Evolutionary conservation across 2,888 invertebrate genomes (phyloP).

Genomic region (Parasteatoda lunata): DNA sequence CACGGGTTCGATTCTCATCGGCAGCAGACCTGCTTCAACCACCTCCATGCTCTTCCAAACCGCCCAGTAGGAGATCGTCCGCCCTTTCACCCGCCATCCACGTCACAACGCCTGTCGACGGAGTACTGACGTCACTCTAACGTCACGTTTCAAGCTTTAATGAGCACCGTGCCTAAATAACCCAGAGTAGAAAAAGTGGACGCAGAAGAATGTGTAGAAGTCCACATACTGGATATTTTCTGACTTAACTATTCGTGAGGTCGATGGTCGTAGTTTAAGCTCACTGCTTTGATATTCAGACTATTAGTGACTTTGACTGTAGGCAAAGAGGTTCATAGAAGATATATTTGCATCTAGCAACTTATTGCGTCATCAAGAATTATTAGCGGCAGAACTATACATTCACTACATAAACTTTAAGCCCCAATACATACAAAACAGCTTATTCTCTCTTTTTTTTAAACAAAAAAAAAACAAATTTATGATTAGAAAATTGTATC

Average conservation of each 20-base stretch:
- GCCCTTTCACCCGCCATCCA: conserved; percentile 53
- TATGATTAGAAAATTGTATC: no score
- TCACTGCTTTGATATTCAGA: neutral
- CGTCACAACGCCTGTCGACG: conserved; percentile 59
- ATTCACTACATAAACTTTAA: neutral
- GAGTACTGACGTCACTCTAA: conserved; percentile 54
- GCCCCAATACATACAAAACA: no score
- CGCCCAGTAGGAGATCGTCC: conserved; percentile 46
- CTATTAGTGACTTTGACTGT: neutral
- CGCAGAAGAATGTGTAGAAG: neutral
- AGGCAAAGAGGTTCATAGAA: neutral
- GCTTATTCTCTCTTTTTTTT: no score
- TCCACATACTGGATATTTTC: neutral
- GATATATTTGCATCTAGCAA: neutral
- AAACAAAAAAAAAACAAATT: no score
- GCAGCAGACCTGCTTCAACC: conserved; percentile 40
- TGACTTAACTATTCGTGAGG: neutral
- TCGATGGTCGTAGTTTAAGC: neutral
- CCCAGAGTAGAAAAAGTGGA: neutral
- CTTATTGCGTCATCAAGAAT: neutral
- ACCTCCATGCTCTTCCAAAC: conserved; percentile 26
- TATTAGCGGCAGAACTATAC: neutral
- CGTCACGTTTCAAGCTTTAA: neutral
- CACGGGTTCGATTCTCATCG: conserved; percentile 44
- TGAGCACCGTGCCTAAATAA: neutral